Percentiles rank a stretch among this genome's conserved stretches.
Evolutionary conservation across 1,140 invertebrate species (phyloP).

Genomic region (Holcopasites calliopsidis): DNA sequence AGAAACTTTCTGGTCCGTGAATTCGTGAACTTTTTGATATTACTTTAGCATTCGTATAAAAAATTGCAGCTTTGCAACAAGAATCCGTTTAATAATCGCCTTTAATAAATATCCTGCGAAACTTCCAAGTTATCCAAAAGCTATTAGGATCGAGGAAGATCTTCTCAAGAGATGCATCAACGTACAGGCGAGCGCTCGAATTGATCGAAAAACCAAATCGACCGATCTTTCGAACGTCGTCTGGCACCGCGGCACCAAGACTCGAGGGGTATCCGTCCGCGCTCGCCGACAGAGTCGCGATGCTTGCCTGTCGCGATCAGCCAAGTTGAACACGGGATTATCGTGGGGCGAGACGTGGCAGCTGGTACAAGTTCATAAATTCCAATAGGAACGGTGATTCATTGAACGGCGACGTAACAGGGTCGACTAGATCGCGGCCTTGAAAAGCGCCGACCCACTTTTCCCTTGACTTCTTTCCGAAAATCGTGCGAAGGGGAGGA

Average conservation of each 20-base stretch:
- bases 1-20: too few relatives aligned
- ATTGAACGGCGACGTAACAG: conserved; percentile 31
- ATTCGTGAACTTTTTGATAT: too few relatives aligned
- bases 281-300: neutral
- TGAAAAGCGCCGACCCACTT: conserved; percentile 47
- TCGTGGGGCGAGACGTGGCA: neutral
- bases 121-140: too few relatives aligned
- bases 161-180: too few relatives aligned
- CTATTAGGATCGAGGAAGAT: too few relatives aligned
- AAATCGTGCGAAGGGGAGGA: conserved; percentile 15
- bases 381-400: conserved; percentile 34
- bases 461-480: conserved; percentile 2
- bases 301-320: neutral
- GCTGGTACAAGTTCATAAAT: conserved; percentile 25
- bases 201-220: neutral
- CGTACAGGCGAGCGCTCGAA: too few relatives aligned
- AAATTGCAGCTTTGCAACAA: too few relatives aligned
- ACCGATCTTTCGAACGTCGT: neutral
- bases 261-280: neutral
- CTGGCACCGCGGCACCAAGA: neutral
- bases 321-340: neutral
- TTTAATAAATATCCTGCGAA: too few relatives aligned
- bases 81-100: too few relatives aligned
- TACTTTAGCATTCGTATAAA: too few relatives aligned
- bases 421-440: conserved; percentile 38